phyloP scores from a whole-genome alignment of 2,888 invertebrate genomes.

The Dione juno region DNA sequence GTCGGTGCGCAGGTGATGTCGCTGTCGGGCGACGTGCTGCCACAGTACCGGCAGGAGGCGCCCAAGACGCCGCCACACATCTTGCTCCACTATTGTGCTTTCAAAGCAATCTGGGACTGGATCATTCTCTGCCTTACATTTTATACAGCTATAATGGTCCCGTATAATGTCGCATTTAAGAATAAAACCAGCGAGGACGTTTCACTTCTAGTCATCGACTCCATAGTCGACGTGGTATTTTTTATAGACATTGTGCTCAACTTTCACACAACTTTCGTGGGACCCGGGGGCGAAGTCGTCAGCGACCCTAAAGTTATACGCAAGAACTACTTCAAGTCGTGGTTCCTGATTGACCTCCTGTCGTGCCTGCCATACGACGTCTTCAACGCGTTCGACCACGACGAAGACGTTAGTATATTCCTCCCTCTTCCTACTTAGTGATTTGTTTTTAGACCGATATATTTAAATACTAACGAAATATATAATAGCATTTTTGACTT shows the following conservation, averaged over 20 bases:
- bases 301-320: slow-evolving; percentile 99
- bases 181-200: slow-evolving; percentile 99
- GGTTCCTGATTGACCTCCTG: slow-evolving; percentile 99
- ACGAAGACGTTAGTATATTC: slow-evolving; percentile 91
- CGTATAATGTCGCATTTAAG: slow-evolving; percentile 99
- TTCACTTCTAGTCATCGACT: slow-evolving; percentile 96
- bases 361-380: slow-evolving; percentile 99
- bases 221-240: slow-evolving; percentile 99
- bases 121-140: slow-evolving; percentile 99
- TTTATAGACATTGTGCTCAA: slow-evolving; percentile 99
- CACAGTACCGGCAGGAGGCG: slow-evolving; percentile 99
- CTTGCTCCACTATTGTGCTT: slow-evolving; percentile 99
- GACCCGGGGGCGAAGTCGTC: slow-evolving; percentile 97
- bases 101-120: slow-evolving; percentile 99
- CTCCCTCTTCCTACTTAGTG: not conserved
- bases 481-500: no score
- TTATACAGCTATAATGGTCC: slow-evolving; percentile 99
- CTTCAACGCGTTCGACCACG: slow-evolving; percentile 99
- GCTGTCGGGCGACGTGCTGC: slow-evolving; percentile 98
- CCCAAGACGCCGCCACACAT: slow-evolving; percentile 99
- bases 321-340: slow-evolving; percentile 99
- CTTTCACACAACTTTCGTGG: slow-evolving; percentile 99
- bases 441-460: no score
- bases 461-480: no score
- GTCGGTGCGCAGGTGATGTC: slow-evolving; percentile 87